Base-by-base conservation (phyloP, 2,797 vertebrate genomes). In the Chelmon rostratus region DNA sequence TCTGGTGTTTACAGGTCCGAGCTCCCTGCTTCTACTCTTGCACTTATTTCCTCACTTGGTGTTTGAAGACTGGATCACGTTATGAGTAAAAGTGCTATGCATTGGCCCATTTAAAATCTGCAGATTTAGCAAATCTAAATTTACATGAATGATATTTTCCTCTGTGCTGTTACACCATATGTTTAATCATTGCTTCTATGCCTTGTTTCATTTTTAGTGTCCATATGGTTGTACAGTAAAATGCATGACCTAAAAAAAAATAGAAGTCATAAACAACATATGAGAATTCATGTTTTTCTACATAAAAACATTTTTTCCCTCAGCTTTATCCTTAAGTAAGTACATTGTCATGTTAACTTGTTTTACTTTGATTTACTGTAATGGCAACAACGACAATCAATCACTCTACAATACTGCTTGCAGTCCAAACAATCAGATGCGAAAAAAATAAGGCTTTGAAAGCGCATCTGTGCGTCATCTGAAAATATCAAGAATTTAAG, bases 81-180 rank as follows among this genome's bases (percentile, higher is more conserved):
- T 31, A 49, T 38, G 4, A 57, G 7, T 69, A 2, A 28, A 47
- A 62, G 44, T 65, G 19, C n/a, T 16, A 6, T 28, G 44, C 63
- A 76, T 37, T 49, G 46, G 28, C 19, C 16, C 10, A 56, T 69
- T 84, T 74, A 19, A 71, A 75, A 67, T 54, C 8, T 63, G 52
- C 23, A 74, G 25, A 74, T 68, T 28, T 28, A 23, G 3, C 21
- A 59, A 15, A 52, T 46, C 8, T 12, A 42, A 7, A 59, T 70
- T 57, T 28, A 62, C 6, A 23, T 38, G 15, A 64, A 56, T 49
- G 23, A 56, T 49, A n/a, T 50, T 33, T 42, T 42, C 21, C 16
- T 42, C 10, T 54, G 31, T 38, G 4, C 47, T 23, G 10, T 59
- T 54, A 21, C 5, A 42, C 4, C 9, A 23, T 15, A 31, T 57